Percentiles rank a stretch among this genome's conserved stretches.
phyloP scores from a whole-genome alignment of 1,140 invertebrate species.

The Cotesia glomerata region DNA sequence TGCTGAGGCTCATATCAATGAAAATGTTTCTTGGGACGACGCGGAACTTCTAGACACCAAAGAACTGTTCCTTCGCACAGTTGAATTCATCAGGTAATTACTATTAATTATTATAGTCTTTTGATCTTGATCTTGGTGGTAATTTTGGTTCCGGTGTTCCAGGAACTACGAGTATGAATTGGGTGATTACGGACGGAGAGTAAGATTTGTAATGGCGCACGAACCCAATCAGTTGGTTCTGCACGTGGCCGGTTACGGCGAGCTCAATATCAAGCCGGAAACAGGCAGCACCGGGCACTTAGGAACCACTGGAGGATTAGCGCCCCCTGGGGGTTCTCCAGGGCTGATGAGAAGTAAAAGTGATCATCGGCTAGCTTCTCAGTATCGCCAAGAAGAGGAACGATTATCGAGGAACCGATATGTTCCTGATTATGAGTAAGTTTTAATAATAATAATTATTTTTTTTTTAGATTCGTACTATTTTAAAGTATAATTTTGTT shows the following conservation, averaged over 20 bases:
- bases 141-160: conserved; percentile 53
- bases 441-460: too few relatives aligned
- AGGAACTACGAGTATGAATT: conserved; percentile 92
- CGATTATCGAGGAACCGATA: conserved; percentile 59
- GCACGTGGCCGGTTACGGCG: conserved; percentile 84
- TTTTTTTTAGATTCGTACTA: too few relatives aligned
- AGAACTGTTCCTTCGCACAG: conserved; percentile 92
- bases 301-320: conserved; percentile 64
- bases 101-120: not conserved
- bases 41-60: conserved; percentile 90
- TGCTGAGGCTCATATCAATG: conserved; percentile 91
- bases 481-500: too few relatives aligned
- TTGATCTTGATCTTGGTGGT: not conserved
- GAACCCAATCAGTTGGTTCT: conserved; percentile 88
- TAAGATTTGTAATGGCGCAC: conserved; percentile 84
- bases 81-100: conserved; percentile 78
- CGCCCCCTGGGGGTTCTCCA: conserved; percentile 68
- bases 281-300: conserved; percentile 57
- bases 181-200: conserved; percentile 83
- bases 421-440: conserved; percentile 61
- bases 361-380: conserved; percentile 87
- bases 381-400: conserved; percentile 84
- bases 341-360: conserved; percentile 92
- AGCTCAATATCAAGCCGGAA: conserved; percentile 77
- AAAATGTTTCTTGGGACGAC: conserved; percentile 87